Percentiles rank a stretch among this genome's conserved stretches.
Evolutionary conservation across 2,888 invertebrate species (phyloP).

Genomic region (Sylvicola fuscatus): DNA sequence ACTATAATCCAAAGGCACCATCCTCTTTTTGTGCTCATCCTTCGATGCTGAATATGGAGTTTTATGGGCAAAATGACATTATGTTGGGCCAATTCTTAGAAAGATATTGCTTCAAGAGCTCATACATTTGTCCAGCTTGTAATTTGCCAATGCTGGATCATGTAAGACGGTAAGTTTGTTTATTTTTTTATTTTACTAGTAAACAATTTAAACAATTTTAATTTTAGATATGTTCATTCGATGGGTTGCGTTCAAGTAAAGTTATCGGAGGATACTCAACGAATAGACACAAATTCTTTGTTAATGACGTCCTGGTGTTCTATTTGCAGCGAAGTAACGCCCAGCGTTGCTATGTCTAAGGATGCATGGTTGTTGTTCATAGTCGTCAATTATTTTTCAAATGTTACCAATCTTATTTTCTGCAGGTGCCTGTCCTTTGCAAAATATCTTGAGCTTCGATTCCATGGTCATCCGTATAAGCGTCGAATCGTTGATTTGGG

Average conservation of each 20-base stretch:
- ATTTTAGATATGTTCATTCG: slow-evolving; percentile 57
- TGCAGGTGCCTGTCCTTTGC: slow-evolving; percentile 51
- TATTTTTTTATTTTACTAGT: not conserved
- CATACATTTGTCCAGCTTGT: slow-evolving; percentile 65
- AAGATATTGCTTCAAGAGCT: slow-evolving; percentile 71
- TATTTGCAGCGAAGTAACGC: slow-evolving; percentile 35
- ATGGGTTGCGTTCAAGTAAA: slow-evolving; percentile 68
- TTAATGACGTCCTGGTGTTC: slow-evolving; percentile 24
- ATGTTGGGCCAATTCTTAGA: slow-evolving; percentile 86
- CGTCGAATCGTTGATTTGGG: slow-evolving; percentile 19
- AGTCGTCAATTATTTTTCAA: not conserved
- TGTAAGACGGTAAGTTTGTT: slow-evolving; percentile 36
- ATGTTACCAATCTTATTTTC: not conserved
- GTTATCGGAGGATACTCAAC: slow-evolving; percentile 18
- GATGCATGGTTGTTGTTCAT: slow-evolving; percentile 54
- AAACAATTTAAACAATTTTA: not conserved
- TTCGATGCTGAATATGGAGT: slow-evolving; percentile 49
- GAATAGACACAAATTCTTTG: slow-evolving; percentile 18
- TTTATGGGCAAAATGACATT: slow-evolving; percentile 90
- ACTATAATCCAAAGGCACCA: slow-evolving; percentile 19
- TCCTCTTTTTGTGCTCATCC: slow-evolving; percentile 25
- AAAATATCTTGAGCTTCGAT: slow-evolving; percentile 71
- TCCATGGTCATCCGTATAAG: slow-evolving; percentile 52
- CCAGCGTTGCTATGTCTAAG: slow-evolving; percentile 52
- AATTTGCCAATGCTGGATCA: slow-evolving; percentile 73